These are phyloP conservation scores for Pheosia gnoma DNA, from an alignment of 2,888 invertebrate species.

Conservation along the genomic window DNA sequence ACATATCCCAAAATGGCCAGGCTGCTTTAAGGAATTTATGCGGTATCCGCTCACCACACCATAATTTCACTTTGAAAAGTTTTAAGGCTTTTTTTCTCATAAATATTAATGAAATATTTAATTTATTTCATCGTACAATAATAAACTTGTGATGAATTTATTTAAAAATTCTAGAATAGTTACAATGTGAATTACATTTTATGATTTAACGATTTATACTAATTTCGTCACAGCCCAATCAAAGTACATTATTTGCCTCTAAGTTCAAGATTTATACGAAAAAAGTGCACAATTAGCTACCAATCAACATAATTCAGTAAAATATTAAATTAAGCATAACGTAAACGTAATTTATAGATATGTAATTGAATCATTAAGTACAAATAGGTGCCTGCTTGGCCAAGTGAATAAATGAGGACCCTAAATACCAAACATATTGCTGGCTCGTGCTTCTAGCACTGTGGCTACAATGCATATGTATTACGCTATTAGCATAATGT, in stretches of 20 bases:
- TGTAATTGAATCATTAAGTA: neutral
- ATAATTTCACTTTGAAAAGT: constrained; percentile 12
- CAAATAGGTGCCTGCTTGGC: neutral
- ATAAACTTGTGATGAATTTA: no score
- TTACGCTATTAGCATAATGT: neutral
- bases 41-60: constrained; percentile 7
- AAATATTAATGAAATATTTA: neutral
- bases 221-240: no score
- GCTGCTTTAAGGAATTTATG: constrained; percentile 24
- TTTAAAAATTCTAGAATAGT: no score
- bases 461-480: neutral
- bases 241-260: no score
- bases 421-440: neutral
- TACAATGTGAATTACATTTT: no score
- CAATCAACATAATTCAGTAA: neutral
- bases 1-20: constrained; percentile 24
- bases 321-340: neutral
- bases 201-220: no score
- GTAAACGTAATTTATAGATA: neutral
- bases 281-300: neutral
- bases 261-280: no score
- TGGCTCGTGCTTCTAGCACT: neutral
- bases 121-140: no score
- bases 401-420: neutral
- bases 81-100: constrained; percentile 5